Evolutionary conservation across 2,113 vertebrate genomes (phyloP).

Genomic region (Peucedramus taeniatus): DNA sequence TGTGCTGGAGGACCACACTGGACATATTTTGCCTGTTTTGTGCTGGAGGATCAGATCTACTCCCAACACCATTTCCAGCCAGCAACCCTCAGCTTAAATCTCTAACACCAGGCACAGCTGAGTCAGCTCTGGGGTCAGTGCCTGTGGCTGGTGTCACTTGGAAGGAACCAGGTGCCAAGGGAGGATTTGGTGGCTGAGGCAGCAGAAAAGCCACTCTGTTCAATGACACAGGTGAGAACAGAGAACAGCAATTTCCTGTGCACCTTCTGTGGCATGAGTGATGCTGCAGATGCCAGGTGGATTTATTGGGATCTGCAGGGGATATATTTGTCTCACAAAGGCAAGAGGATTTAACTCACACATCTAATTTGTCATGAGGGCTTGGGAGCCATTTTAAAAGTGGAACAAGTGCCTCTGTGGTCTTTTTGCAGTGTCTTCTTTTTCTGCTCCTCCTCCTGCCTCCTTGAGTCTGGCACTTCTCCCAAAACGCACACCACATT

Average conservation of each 20-base stretch:
- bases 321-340: not conserved
- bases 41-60: not conserved
- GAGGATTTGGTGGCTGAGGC: not conserved
- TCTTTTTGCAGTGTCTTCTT: not conserved
- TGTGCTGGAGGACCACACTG: not conserved
- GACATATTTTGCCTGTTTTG: not conserved
- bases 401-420: not conserved
- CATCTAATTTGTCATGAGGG: not conserved
- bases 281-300: not conserved
- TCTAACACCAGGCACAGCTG: not conserved
- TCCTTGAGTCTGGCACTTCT: not conserved
- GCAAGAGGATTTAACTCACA: not conserved
- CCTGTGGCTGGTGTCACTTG: not conserved
- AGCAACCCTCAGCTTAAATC: not conserved
- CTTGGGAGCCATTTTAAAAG: conserved; percentile 16
- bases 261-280: not conserved
- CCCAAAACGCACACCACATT: conserved; percentile 28
- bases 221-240: not conserved
- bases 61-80: not conserved
- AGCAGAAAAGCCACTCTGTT: not conserved
- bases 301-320: not conserved
- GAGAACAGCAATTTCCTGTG: not conserved
- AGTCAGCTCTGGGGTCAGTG: not conserved
- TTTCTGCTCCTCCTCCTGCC: conserved; percentile 1
- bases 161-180: not conserved